These are phyloP conservation scores for Tachina lurida DNA, from an alignment of 2,888 invertebrate genomes.

Conservation along the genomic window DNA sequence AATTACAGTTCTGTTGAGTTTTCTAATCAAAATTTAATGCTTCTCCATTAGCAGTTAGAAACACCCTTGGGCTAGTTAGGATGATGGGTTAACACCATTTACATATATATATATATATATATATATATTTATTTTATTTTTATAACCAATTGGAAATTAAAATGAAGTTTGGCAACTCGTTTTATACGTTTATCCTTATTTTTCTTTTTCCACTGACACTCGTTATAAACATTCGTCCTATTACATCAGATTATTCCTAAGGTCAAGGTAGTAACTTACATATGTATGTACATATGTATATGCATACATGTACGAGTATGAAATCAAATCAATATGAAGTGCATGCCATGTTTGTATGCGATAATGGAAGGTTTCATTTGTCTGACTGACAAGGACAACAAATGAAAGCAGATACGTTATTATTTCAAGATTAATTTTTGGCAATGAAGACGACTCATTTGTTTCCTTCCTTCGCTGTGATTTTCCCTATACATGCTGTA, in stretches of 20 bases:
- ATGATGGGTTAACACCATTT: too few relatives aligned
- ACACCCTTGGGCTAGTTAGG: too few relatives aligned
- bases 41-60: too few relatives aligned
- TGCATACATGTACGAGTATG: neutral
- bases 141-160: neutral
- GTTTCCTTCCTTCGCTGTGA: neutral
- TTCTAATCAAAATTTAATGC: too few relatives aligned
- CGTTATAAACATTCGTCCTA: neutral
- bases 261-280: slow-evolving; percentile 14
- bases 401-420: slow-evolving; percentile 4
- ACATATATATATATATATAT: too few relatives aligned
- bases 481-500: neutral
- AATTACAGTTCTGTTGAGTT: too few relatives aligned
- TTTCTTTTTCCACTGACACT: neutral
- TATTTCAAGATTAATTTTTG: slow-evolving; percentile 32
- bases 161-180: neutral
- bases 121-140: too few relatives aligned
- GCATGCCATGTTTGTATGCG: neutral
- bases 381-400: slow-evolving; percentile 18
- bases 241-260: neutral
- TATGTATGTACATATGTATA: too few relatives aligned
- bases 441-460: neutral
- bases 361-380: slow-evolving; percentile 16
- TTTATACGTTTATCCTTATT: neutral
- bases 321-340: neutral